These are phyloP conservation scores for Acromyrmex echinatior DNA, from an alignment of 1,140 invertebrate genomes.

Conservation along the genomic window DNA sequence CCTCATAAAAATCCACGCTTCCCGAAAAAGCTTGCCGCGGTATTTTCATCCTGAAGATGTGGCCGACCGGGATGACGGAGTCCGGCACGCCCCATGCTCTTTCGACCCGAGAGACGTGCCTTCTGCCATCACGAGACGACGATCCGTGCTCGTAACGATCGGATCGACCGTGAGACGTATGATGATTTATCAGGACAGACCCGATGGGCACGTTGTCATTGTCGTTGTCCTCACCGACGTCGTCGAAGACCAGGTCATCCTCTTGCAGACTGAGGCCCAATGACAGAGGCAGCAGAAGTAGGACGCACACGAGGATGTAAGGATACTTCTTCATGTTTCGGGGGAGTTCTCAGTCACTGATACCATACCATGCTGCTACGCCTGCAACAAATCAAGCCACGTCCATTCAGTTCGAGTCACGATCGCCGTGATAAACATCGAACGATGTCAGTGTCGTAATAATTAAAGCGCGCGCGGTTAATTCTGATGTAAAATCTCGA, in stretches of 20 bases:
- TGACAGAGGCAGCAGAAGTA: conserved; percentile 70
- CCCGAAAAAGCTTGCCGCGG: conserved; percentile 85
- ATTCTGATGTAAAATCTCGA: not conserved
- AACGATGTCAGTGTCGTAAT: conserved; percentile 36
- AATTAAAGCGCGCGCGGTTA: conserved; percentile 17
- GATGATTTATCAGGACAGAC: conserved; percentile 49
- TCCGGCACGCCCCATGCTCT: conserved; percentile 84
- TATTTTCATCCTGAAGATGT: conserved; percentile 85
- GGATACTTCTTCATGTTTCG: conserved; percentile 83
- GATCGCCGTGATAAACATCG: conserved; percentile 1
- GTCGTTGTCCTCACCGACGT: conserved; percentile 78
- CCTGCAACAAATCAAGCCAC: conserved; percentile 70
- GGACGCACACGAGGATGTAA: conserved; percentile 72
- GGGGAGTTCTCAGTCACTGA: conserved; percentile 69
- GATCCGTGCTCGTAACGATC: conserved; percentile 44
- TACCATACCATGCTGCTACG: conserved; percentile 83
- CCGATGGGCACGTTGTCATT: conserved; percentile 32
- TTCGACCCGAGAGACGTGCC: conserved; percentile 73
- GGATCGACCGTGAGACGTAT: conserved; percentile 29
- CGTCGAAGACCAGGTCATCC: conserved; percentile 85
- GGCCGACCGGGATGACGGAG: conserved; percentile 83
- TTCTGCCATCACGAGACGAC: conserved; percentile 45
- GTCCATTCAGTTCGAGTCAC: not conserved
- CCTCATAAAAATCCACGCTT: conserved; percentile 84
- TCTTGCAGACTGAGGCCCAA: conserved; percentile 78